Evolutionary conservation across 2,888 invertebrate genomes (phyloP).

Genomic region (Tetrapedia diversipes): DNA sequence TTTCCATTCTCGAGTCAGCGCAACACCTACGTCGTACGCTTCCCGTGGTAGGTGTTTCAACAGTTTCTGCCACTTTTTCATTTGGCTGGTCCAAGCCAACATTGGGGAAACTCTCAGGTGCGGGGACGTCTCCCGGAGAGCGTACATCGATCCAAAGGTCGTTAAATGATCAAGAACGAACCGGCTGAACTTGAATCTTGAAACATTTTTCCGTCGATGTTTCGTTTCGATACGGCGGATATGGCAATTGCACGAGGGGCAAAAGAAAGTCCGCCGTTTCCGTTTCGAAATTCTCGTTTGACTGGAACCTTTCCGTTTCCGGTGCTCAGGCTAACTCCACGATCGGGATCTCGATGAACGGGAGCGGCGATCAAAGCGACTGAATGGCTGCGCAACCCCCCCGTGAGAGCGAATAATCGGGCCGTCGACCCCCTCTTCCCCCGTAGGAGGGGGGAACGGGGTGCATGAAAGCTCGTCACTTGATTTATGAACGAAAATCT

Average conservation of each 20-base stretch:
- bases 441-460: conserved; percentile 2
- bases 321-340: conserved; percentile 34
- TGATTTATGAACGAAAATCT: conserved; percentile 77
- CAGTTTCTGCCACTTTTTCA: no score
- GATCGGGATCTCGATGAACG: conserved; percentile 37
- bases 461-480: conserved; percentile 40
- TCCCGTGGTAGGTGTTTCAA: no score
- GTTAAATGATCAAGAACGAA: no score
- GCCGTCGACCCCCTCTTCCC: no score
- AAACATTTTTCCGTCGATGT: no score
- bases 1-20: no score
- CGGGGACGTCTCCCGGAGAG: neutral
- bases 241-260: no score
- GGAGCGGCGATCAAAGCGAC: conserved; percentile 34
- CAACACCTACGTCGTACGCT: no score
- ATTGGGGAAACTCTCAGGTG: no score
- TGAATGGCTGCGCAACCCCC: conserved; percentile 48
- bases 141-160: neutral
- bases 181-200: no score
- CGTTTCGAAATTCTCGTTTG: neutral
- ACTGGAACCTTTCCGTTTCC: conserved; percentile 56
- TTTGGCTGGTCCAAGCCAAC: no score
- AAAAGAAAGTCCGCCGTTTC: neutral
- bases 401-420: conserved; percentile 22
- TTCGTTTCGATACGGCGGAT: no score